Evolutionary conservation across 2,888 invertebrate genomes (phyloP).

Genomic region (Allolobophora icterica): DNA sequence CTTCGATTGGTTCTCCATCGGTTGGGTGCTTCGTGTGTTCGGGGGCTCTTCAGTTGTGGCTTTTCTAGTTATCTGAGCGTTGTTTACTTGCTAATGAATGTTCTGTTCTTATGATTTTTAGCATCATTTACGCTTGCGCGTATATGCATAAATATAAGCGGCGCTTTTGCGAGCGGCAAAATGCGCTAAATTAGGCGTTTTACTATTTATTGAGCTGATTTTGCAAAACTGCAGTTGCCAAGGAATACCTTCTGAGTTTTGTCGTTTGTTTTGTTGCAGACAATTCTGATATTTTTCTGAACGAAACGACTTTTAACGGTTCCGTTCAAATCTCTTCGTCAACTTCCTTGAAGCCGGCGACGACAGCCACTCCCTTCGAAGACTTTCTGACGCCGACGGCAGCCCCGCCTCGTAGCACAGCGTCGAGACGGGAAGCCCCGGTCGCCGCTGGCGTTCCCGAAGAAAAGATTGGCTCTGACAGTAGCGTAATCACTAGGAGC

Average conservation of each 20-base stretch:
- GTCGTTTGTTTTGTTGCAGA: slow-evolving; percentile 11
- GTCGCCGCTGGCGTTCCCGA: not conserved
- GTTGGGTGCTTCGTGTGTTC: too few species aligned
- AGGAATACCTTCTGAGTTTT: not conserved
- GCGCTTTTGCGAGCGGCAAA: too few species aligned
- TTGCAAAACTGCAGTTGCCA: too few species aligned
- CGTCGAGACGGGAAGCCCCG: not conserved
- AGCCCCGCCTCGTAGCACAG: not conserved
- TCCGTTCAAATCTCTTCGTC: not conserved
- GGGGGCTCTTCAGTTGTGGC: too few species aligned
- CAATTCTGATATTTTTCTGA: not conserved
- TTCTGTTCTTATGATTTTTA: too few species aligned
- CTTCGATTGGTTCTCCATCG: too few species aligned
- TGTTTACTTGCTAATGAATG: too few species aligned
- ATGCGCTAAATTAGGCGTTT: too few species aligned
- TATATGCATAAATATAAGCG: too few species aligned
- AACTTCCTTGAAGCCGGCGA: not conserved
- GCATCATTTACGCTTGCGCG: too few species aligned
- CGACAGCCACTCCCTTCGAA: not conserved
- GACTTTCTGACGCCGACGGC: not conserved
- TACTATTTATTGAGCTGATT: too few species aligned
- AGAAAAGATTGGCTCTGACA: not conserved
- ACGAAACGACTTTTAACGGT: slow-evolving; percentile 9
- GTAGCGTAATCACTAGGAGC: not conserved
- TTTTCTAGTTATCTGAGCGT: too few species aligned